Percentiles rank a stretch among this genome's conserved stretches.
phyloP scores from a whole-genome alignment of 1,140 invertebrate genomes.

The Drosophila jambulina region DNA sequence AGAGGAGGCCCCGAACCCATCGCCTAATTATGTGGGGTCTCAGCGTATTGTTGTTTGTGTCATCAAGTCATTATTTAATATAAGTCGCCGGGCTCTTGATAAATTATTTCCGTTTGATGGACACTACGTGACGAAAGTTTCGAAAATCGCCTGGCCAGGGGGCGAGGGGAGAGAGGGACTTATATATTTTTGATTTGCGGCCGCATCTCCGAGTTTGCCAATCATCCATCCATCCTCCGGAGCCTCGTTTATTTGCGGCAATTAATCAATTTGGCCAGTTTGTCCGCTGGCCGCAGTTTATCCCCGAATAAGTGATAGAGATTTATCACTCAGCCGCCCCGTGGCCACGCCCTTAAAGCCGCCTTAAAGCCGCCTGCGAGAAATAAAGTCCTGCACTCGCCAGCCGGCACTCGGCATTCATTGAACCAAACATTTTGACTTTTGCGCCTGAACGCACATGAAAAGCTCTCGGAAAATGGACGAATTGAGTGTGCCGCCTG shows the following conservation, averaged over 20 bases:
- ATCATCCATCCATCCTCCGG: constrained; percentile 23
- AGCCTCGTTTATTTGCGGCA: constrained; percentile 74
- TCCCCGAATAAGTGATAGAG: constrained; percentile 74
- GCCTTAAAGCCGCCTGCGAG: constrained; percentile 40
- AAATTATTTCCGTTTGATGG: constrained; percentile 78
- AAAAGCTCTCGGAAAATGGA: constrained; percentile 61
- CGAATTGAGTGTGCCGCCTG: constrained; percentile 30
- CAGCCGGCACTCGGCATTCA: constrained; percentile 53
- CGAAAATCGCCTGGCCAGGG: background rate
- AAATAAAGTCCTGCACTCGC: constrained; percentile 15
- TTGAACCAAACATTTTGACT: constrained; percentile 78
- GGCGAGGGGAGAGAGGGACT: background rate
- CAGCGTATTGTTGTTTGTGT: constrained; percentile 46
- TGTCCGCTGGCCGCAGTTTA: constrained; percentile 45
- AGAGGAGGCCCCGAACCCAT: background rate
- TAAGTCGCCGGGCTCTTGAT: constrained; percentile 62
- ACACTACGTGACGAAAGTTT: constrained; percentile 76
- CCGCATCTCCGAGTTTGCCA: constrained; percentile 31
- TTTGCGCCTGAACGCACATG: constrained; percentile 75
- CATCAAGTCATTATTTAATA: constrained; percentile 79
- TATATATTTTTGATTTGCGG: constrained; percentile 67
- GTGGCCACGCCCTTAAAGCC: constrained; percentile 29
- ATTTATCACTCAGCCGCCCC: constrained; percentile 67
- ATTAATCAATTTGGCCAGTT: constrained; percentile 71
- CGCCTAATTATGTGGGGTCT: constrained; percentile 59